These are phyloP conservation scores for Cheilosia variabilis DNA, from an alignment of 2,888 invertebrate genomes.

Conservation along the genomic window DNA sequence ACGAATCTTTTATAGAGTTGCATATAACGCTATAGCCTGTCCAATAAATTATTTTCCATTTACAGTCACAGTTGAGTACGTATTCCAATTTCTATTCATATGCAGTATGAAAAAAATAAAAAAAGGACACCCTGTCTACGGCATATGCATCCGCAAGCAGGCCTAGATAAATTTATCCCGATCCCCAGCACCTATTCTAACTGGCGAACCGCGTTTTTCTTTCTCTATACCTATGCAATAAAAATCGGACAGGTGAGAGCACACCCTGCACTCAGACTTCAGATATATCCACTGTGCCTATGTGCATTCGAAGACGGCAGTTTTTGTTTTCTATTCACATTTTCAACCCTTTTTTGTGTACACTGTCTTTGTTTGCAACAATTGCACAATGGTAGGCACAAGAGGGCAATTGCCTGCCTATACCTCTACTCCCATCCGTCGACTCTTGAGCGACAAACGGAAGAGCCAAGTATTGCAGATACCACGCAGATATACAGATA, in stretches of 20 bases:
- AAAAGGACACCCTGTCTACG: slow-evolving; percentile 1
- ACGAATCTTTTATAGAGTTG: slow-evolving; percentile 19
- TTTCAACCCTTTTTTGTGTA: slow-evolving; percentile 64
- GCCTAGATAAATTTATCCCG: slow-evolving; percentile 54
- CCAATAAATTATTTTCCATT: slow-evolving; percentile 66
- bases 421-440: slow-evolving; percentile 55
- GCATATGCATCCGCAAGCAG: slow-evolving; percentile 40
- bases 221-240: slow-evolving; percentile 37
- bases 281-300: not conserved
- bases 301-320: slow-evolving; percentile 14
- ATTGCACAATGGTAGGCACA: slow-evolving; percentile 50
- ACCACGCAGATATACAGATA: slow-evolving; percentile 39
- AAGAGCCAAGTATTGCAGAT: slow-evolving; percentile 70
- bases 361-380: slow-evolving; percentile 63
- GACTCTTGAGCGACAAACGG: slow-evolving; percentile 65
- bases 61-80: slow-evolving; percentile 56
- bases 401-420: slow-evolving; percentile 61
- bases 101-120: slow-evolving; percentile 4
- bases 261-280: slow-evolving; percentile 12
- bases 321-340: not conserved
- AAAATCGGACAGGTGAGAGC: slow-evolving; percentile 68
- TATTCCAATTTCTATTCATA: slow-evolving; percentile 36
- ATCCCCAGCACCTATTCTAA: slow-evolving; percentile 29
- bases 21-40: slow-evolving; percentile 34
- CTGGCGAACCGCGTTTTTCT: slow-evolving; percentile 14